Percentiles rank a stretch among this genome's conserved stretches.
Conservation (phyloP, 2,797 vertebrate species). For the Pachyuromys duprasi region DNA sequence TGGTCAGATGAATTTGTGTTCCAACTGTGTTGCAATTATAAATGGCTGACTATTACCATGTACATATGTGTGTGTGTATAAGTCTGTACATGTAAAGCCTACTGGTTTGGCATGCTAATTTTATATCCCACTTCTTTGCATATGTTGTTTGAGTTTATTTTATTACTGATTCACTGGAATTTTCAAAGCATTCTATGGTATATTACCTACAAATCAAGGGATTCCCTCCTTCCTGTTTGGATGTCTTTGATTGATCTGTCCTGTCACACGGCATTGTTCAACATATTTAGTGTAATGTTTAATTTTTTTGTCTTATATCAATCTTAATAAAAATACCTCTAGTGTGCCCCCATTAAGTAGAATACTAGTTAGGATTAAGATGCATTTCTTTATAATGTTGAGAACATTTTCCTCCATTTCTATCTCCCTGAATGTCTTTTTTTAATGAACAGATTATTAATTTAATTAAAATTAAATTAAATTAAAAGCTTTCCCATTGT, state of each 20-base stretch:
- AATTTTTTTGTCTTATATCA: not conserved
- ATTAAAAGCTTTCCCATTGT: not conserved
- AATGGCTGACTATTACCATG: not conserved
- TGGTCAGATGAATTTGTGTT: conserved; percentile 21
- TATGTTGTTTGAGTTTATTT: conserved; percentile 32
- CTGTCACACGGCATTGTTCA: not conserved
- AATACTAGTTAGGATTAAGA: not conserved
- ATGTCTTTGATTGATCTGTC: not conserved
- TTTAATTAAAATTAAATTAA: conserved; percentile 24
- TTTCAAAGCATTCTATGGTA: not conserved
- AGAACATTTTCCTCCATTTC: not conserved
- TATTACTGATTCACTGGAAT: not conserved
- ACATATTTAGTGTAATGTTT: not conserved
- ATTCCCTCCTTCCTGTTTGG: not conserved
- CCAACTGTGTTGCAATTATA: not conserved
- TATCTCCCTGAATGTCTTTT: not conserved
- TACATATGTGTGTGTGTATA: not conserved
- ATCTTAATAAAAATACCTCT: not conserved
- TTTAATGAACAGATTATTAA: not conserved
- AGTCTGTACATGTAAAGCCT: not conserved
- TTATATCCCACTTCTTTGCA: not conserved
- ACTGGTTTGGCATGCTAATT: conserved; percentile 10
- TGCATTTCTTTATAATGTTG: not conserved
- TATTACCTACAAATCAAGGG: conserved; percentile 1
- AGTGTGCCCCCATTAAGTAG: not conserved